Base-by-base conservation (phyloP, 2,797 vertebrate species). In the Sebastes minor region DNA sequence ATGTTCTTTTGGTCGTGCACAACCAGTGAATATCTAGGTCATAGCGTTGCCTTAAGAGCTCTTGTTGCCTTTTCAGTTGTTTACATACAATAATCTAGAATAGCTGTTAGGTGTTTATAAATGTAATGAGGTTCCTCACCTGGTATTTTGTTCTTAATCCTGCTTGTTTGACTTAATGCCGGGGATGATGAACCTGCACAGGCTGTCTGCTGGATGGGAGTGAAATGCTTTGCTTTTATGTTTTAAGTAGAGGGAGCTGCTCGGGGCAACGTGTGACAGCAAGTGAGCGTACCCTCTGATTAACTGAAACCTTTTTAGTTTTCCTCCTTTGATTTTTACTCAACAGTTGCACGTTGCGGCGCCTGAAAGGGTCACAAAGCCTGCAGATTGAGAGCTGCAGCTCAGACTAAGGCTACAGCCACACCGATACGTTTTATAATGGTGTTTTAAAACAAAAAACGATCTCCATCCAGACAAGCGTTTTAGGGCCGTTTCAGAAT, bases 151-250 rank as follows among this genome's bases (percentile, higher is more conserved):
- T 35, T 82, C 49, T 52, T 52, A 52, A 52, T 52, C 49, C 49
- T 9, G 49, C 49, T 52, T 52, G 49, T 52, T 20, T 83, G 25
- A 42, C 62, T 80, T 82, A 71, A 77, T 85, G 80, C 87, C 59
- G 64, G 57, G 25, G 74, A 83, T 81, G 74, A 83, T 81, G 78
- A 91, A 87, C 87, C 71, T 83, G 59, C 71, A 27, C 30, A 76
- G 76, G 20, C 59, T 81, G 27, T 62, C 55, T 75, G 33, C 77
- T 69, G 42, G 59, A 79, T 83, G 42, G 71, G 55, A 84, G 69
- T 72, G 30, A 89, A 86, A 85, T 6, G 71, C 81, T 92, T 91
- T 7, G 71, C 81, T 92, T 92, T 93, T 69, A 82, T 93, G 86
- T 86, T 18, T 28, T 85, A 75, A 87, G 81, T 86, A 83, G 76